Evolutionary conservation across 2,113 vertebrate genomes (phyloP).

Genomic region (Oryzias curvinotus): DNA sequence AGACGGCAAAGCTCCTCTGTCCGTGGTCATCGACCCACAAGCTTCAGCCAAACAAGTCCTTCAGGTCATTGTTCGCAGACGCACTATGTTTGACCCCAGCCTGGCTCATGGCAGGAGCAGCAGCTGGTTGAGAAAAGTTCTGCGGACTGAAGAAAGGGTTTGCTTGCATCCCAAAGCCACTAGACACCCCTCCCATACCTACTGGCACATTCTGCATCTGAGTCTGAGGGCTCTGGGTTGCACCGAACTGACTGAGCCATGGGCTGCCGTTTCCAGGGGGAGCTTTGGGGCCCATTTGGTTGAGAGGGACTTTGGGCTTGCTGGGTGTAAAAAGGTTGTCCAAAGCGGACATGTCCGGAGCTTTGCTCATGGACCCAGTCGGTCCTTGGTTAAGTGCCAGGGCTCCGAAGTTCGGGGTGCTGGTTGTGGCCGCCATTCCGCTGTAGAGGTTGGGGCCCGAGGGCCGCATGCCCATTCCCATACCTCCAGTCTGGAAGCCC

Average conservation of each 20-base stretch:
- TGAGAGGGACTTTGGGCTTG: conserved; percentile 94
- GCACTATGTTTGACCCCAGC: conserved; percentile 83
- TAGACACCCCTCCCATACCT: conserved; percentile 76
- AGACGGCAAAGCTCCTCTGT: conserved; percentile 29
- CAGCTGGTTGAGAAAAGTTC: conserved; percentile 86
- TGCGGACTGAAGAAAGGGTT: conserved; percentile 97
- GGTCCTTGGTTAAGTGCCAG: conserved; percentile 71
- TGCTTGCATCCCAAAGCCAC: conserved; percentile 89
- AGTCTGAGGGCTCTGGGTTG: conserved; percentile 78
- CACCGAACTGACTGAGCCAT: conserved; percentile 89
- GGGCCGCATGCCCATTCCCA: conserved; percentile 79
- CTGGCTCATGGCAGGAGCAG: conserved; percentile 67
- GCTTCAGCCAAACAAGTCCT: conserved; percentile 94
- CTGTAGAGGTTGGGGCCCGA: conserved; percentile 81
- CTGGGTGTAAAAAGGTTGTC: conserved; percentile 90
- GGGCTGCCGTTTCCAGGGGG: conserved; percentile 68
- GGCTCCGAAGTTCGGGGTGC: conserved; percentile 83
- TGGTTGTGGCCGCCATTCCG: conserved; percentile 79
- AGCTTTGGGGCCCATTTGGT: conserved; percentile 88
- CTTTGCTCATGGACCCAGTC: conserved; percentile 77
- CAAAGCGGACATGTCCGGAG: conserved; percentile 87
- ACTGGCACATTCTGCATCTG: conserved; percentile 66
- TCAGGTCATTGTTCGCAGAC: conserved; percentile 93
- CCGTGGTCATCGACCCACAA: conserved; percentile 34
- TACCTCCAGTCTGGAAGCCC: conserved; percentile 83